A percentile compares a stretch with the other conserved stretches of the same genome.
phyloP scores from a whole-genome alignment of 1,140 invertebrate genomes.

The Bursaphelenchus mucronatus region DNA sequence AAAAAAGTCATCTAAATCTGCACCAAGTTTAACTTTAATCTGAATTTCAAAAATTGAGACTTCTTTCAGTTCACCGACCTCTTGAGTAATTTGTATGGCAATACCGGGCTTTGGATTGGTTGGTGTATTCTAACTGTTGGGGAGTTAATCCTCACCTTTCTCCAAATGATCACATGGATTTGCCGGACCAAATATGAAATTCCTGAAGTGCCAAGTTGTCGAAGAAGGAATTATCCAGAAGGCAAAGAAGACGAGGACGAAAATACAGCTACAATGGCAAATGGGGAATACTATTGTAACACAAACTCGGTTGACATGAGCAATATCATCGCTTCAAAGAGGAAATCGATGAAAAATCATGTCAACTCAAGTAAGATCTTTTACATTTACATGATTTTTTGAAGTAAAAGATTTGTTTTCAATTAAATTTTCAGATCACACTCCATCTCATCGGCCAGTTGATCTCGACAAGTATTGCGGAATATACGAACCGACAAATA shows the following conservation, averaged over 20 bases:
- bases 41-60: background rate
- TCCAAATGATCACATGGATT: constrained; percentile 25
- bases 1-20: constrained; percentile 4
- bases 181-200: constrained; percentile 7
- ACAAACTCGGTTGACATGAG: too few species aligned
- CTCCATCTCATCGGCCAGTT: too few species aligned
- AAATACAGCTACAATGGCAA: background rate
- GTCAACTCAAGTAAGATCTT: too few species aligned
- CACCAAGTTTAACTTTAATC: background rate
- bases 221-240: background rate
- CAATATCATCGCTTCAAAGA: too few species aligned
- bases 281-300: too few species aligned
- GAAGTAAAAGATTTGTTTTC: too few species aligned
- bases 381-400: too few species aligned
- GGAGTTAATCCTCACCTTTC: constrained; percentile 9
- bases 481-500: too few species aligned
- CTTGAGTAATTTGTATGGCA: constrained; percentile 17
- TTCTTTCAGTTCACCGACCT: background rate
- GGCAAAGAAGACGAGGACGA: background rate
- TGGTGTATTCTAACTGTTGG: constrained; percentile 17
- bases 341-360: too few species aligned
- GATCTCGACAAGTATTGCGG: too few species aligned
- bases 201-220: constrained; percentile 9
- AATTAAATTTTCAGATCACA: too few species aligned
- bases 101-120: constrained; percentile 24